These are phyloP conservation scores for Bedellia somnulentella DNA, from an alignment of 2,888 invertebrate genomes.

Conservation along the genomic window DNA sequence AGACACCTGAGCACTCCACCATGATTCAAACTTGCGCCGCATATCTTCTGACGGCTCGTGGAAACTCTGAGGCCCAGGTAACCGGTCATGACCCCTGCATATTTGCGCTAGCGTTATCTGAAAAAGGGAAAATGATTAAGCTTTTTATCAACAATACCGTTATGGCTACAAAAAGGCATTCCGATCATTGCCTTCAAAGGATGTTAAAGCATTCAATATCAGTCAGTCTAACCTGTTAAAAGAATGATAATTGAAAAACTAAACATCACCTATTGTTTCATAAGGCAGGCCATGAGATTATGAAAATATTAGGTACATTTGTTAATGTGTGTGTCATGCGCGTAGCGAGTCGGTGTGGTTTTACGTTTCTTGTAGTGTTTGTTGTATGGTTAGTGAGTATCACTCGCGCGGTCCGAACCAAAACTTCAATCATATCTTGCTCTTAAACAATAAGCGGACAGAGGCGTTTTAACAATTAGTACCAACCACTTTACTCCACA, in stretches of 20 bases:
- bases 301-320: constrained; percentile 58
- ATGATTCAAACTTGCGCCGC: constrained; percentile 86
- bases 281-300: constrained; percentile 61
- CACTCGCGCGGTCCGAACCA: constrained; percentile 36
- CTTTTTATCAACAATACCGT: constrained; percentile 17
- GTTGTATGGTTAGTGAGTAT: constrained; percentile 45
- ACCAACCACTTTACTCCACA: too few species aligned
- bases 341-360: constrained; percentile 20
- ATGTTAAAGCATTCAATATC: constrained; percentile 53
- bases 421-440: constrained; percentile 57
- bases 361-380: constrained; percentile 21
- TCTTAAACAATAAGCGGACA: constrained; percentile 58
- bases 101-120: constrained; percentile 82
- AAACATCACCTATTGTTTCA: constrained; percentile 55
- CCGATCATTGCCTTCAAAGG: too few species aligned
- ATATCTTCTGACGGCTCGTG: constrained; percentile 82
- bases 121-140: constrained; percentile 19
- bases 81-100: constrained; percentile 74
- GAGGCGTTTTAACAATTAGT: constrained; percentile 55
- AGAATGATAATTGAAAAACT: constrained; percentile 49
- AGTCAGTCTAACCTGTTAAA: constrained; percentile 55
- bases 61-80: constrained; percentile 64
- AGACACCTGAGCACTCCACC: constrained; percentile 81
- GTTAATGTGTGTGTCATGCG: constrained; percentile 61
- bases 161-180: constrained; percentile 11